Conservation (phyloP, 2,888 invertebrate genomes). For the Melieria picta region DNA sequence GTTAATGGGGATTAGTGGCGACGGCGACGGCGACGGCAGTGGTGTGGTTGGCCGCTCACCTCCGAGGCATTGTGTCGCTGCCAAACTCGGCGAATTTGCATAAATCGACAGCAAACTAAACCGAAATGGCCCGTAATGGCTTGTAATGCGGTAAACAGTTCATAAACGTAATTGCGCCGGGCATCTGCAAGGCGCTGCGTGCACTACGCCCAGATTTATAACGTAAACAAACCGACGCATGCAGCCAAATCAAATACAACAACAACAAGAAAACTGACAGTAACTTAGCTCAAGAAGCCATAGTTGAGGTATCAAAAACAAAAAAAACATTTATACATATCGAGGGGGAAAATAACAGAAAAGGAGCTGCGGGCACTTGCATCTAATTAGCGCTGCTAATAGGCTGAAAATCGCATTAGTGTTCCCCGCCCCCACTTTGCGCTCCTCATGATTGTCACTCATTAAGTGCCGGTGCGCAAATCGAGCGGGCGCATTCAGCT, state of each 20-base stretch:
- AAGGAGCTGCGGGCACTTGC: too few species aligned
- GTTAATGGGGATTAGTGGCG: conserved; percentile 29
- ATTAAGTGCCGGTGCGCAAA: background rate
- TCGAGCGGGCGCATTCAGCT: background rate
- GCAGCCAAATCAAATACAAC: too few species aligned
- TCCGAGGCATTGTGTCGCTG: conserved; percentile 17
- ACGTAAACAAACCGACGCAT: too few species aligned
- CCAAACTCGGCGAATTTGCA: conserved; percentile 30
- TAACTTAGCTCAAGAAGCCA: too few species aligned
- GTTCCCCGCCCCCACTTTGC: background rate
- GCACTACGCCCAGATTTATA: background rate
- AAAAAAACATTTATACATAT: background rate
- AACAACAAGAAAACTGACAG: too few species aligned
- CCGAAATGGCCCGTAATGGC: conserved; percentile 43
- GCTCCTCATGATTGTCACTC: background rate
- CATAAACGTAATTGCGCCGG: conserved; percentile 55
- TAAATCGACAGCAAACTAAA: conserved; percentile 30
- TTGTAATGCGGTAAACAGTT: conserved; percentile 63
- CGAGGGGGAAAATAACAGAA: too few species aligned
- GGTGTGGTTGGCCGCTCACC: background rate
- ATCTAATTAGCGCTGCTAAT: background rate
- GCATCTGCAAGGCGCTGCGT: background rate
- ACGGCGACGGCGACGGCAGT: conserved; percentile 17
- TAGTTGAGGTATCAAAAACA: conserved; percentile 4
- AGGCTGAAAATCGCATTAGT: background rate